These are phyloP conservation scores for Crotalus helleri DNA, from an alignment of 2,113 vertebrate genomes.

Conservation along the genomic window DNA sequence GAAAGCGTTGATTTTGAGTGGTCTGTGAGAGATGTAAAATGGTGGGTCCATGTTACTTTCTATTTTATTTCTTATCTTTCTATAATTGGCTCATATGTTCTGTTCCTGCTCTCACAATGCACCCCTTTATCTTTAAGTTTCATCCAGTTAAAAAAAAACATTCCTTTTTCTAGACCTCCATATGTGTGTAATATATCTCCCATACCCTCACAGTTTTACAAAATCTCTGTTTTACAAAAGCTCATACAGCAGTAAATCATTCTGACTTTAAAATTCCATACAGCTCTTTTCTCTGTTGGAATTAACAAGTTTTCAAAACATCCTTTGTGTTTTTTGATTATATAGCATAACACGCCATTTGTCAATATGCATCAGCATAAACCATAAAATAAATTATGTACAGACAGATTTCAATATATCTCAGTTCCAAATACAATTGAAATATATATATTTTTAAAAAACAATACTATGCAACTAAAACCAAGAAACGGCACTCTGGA, in stretches of 20 bases:
- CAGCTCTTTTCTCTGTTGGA: not conserved
- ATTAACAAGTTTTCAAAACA: constrained; percentile 4
- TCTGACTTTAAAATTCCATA: not conserved
- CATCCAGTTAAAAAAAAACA: not conserved
- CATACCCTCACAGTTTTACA: not conserved
- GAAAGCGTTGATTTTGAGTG: not conserved
- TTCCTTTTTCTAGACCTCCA: not conserved
- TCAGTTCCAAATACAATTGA: constrained; percentile 7
- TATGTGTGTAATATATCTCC: not conserved
- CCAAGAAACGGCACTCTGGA: constrained; percentile 1
- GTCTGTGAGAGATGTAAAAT: not conserved
- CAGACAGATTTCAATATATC: constrained; percentile 7
- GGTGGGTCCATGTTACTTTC: not conserved
- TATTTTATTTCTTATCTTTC: not conserved
- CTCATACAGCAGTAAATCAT: not conserved
- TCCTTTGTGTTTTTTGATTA: not conserved
- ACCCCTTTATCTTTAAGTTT: not conserved
- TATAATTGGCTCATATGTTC: not conserved
- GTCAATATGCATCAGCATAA: not conserved
- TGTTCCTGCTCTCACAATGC: not conserved
- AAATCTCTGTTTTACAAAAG: not conserved
- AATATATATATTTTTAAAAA: not conserved
- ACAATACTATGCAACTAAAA: not conserved
- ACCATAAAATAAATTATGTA: constrained; percentile 10
- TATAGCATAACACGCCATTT: not conserved